Base-by-base conservation (phyloP, 2,888 invertebrate genomes). In the Archips xylosteana region DNA sequence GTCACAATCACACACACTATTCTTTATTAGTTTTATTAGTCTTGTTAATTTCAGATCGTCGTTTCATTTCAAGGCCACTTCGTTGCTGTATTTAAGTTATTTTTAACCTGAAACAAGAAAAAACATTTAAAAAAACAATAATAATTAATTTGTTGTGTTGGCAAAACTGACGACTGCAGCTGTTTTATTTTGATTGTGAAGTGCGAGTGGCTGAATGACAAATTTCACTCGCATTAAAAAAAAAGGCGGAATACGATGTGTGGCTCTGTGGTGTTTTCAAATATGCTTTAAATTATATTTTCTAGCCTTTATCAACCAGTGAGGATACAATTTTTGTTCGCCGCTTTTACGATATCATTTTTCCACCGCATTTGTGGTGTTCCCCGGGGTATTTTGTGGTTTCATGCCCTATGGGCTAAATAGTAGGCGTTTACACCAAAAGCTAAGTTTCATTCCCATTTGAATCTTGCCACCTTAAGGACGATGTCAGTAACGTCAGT, bases 61-160 rank as follows among this genome's bases (percentile, higher is more conserved):
- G 76, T 60, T 76, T 74, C 65, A 76, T 75, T 70, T 70, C 69
- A 71, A 13, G 68, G 64, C 67, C 75, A 75, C 71, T 69, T 69
- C 72, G 63, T 72, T 76, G 70, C 77, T 80, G 78, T 68, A 74
- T 79, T 78, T 76, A 78, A 78, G 76, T 78, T 77, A 72, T 63
- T 63, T 75, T 66, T 75, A 80, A 79, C 80, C 80, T 80, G 79
- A 36, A 79, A 79, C 76, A 76, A 74, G 67, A 75, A 61, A 54
- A 5, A 75, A 8, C 9, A 23, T 54, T 15, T 2, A 54, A 23
- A 6, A 49, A 15, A n/a, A 49, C 12, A 64, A n/a, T 36, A 36
- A 5, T 1, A 15, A 10, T 32, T 13, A 36, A 10, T 39, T 60
- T 36, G 32, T 10, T 36, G 45, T 36, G 54, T 47, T 70, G 63